phyloP scores from a whole-genome alignment of 2,797 vertebrate species.

The Crypturellus tataupa region DNA sequence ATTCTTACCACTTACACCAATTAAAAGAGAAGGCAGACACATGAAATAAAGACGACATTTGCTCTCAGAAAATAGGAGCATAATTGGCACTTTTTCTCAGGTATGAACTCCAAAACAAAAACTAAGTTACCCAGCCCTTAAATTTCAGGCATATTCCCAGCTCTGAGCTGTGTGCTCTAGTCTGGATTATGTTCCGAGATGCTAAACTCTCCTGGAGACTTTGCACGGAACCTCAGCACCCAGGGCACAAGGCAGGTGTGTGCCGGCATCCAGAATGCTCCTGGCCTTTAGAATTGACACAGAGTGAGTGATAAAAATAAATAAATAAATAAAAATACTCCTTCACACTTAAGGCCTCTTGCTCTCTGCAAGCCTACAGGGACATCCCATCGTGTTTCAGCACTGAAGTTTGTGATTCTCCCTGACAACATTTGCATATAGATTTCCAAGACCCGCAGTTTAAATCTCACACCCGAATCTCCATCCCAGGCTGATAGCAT shows the following conservation, averaged over 20 bases:
- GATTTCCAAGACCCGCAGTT: background rate
- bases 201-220: background rate
- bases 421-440: background rate
- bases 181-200: background rate
- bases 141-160: background rate
- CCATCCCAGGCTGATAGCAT: background rate
- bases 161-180: background rate
- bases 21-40: background rate
- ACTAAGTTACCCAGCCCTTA: background rate
- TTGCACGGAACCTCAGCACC: background rate
- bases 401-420: background rate
- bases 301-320: background rate
- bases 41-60: background rate
- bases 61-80: background rate
- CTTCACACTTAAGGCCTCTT: background rate
- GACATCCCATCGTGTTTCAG: background rate
- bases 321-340: background rate
- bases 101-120: background rate
- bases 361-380: background rate
- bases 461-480: background rate
- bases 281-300: background rate
- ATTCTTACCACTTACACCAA: background rate
- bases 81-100: background rate
- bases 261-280: background rate
- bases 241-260: background rate